phyloP scores from a whole-genome alignment of 2,888 invertebrate genomes.

The Gortyna flavago region DNA sequence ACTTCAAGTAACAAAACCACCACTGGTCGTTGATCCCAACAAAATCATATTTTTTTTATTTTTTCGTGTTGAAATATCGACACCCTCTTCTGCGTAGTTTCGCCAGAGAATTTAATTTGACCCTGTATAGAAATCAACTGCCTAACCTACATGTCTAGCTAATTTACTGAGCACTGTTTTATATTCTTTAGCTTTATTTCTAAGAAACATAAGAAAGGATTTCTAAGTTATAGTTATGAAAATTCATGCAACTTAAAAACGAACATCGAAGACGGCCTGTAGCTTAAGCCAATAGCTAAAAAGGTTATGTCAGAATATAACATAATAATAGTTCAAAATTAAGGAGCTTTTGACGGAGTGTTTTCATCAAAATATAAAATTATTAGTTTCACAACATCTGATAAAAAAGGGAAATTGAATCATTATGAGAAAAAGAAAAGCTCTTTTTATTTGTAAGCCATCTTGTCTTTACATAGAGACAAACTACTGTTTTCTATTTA shows the following conservation, averaged over 20 bases:
- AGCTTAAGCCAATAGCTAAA: background rate
- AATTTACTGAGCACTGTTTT: background rate
- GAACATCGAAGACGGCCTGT: background rate
- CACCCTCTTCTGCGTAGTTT: too few relatives aligned
- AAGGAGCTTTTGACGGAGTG: conserved; percentile 26
- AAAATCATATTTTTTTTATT: too few relatives aligned
- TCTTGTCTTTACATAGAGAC: background rate
- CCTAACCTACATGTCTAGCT: too few relatives aligned
- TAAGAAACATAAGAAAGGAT: background rate
- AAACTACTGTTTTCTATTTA: background rate
- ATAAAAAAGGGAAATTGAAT: conserved; percentile 3
- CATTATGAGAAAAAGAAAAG: background rate
- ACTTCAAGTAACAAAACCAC: too few relatives aligned
- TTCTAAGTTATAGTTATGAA: background rate
- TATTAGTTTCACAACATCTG: conserved; percentile 1
- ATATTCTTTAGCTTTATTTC: background rate
- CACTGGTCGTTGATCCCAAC: too few relatives aligned
- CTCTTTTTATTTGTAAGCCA: background rate
- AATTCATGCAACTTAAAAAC: background rate
- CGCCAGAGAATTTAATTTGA: too few relatives aligned
- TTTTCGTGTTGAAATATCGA: too few relatives aligned
- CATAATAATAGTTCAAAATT: background rate
- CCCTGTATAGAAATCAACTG: too few relatives aligned
- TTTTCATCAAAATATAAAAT: conserved; percentile 29
- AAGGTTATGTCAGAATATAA: conserved; percentile 6